Conservation (phyloP, 2,797 vertebrate genomes). For the Melanotaenia nigrans region DNA sequence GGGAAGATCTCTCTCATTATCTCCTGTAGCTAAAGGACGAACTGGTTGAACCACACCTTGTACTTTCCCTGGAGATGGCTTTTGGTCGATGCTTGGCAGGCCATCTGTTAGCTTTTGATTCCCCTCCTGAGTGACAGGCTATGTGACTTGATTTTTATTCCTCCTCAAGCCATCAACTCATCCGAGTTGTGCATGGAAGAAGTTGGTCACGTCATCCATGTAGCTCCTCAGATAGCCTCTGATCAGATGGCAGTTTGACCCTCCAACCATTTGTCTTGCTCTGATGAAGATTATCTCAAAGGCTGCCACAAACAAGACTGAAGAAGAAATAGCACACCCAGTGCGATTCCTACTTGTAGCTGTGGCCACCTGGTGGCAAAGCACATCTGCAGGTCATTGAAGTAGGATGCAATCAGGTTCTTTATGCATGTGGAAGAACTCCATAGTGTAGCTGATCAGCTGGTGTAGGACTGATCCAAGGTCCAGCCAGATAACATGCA, state of each 20-base stretch:
- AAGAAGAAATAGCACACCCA: slow-evolving; percentile 6
- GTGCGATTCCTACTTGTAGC: no score
- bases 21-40: neutral
- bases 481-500: neutral
- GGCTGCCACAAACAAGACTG: neutral
- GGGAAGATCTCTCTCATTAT: neutral
- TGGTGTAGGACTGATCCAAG: slow-evolving; percentile 7
- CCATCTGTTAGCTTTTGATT: neutral
- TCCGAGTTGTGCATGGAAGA: slow-evolving; percentile 12
- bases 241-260: neutral
- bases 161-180: neutral
- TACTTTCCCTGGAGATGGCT: neutral
- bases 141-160: neutral
- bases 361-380: no score
- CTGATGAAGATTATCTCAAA: neutral
- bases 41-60: no score
- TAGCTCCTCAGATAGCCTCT: neutral
- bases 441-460: neutral
- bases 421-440: neutral
- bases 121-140: slow-evolving; percentile 1
- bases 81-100: neutral
- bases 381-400: no score
- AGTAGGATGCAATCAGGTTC: no score
- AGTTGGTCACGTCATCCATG: neutral
- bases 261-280: neutral